Conservation (phyloP, 2,888 invertebrate species). For the Xestia ashworthii region DNA sequence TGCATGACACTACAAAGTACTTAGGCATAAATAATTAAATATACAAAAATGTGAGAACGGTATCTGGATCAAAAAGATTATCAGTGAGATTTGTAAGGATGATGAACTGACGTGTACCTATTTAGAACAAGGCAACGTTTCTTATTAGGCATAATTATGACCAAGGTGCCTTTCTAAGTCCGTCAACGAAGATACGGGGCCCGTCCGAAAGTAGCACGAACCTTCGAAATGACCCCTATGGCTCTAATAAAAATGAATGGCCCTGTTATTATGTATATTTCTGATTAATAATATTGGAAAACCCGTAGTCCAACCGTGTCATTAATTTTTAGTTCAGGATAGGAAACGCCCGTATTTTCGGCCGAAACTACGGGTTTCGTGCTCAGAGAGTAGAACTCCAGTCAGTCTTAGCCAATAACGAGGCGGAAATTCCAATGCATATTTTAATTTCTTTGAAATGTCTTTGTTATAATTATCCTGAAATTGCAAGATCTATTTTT, state of each 20-base stretch:
- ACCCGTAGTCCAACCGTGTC: background rate
- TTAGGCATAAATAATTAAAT: too few relatives aligned
- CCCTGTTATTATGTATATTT: background rate
- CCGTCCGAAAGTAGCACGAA: background rate
- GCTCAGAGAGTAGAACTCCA: background rate
- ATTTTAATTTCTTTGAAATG: too few relatives aligned
- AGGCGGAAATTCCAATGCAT: background rate
- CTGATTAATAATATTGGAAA: background rate
- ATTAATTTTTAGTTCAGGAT: background rate
- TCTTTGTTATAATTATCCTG: too few relatives aligned
- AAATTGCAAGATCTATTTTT: too few relatives aligned
- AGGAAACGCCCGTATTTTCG: background rate
- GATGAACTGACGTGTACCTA: constrained; percentile 1
- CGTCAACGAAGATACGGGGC: background rate
- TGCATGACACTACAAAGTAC: too few relatives aligned
- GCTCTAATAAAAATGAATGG: too few relatives aligned
- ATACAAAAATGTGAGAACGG: too few relatives aligned
- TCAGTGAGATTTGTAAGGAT: background rate
- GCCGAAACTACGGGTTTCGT: background rate
- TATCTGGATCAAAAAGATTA: too few relatives aligned
- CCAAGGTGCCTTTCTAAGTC: background rate
- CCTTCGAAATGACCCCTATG: background rate
- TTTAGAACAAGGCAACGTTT: background rate
- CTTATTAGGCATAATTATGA: background rate
- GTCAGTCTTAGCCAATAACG: background rate